These are phyloP conservation scores for Manis pentadactyla DNA, from an alignment of 2,797 vertebrate genomes.

Conservation along the genomic window DNA sequence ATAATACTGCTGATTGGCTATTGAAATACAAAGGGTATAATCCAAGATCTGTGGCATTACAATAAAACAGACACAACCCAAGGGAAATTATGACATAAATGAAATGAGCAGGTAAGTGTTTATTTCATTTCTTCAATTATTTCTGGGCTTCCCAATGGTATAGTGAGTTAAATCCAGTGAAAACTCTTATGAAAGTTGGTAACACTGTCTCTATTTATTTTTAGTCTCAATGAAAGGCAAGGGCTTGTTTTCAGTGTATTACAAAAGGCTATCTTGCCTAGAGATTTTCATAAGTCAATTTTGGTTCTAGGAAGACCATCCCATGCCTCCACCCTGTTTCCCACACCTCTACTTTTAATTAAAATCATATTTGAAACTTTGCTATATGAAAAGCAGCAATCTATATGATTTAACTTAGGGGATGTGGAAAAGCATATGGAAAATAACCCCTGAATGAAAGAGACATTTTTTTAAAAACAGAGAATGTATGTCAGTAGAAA, in stretches of 20 bases:
- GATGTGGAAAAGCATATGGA: background rate
- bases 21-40: slow-evolving; percentile 69
- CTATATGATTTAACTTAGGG: background rate
- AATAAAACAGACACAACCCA: slow-evolving; percentile 57
- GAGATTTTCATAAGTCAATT: background rate
- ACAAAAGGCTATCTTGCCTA: slow-evolving; percentile 2
- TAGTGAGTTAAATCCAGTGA: background rate
- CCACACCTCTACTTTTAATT: background rate
- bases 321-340: background rate
- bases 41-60: slow-evolving; percentile 29
- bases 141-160: background rate
- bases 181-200: slow-evolving; percentile 28
- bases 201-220: background rate
- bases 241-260: background rate
- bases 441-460: background rate
- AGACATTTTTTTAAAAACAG: background rate
- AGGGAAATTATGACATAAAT: slow-evolving; percentile 43
- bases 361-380: background rate
- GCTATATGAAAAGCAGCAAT: background rate
- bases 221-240: background rate
- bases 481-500: background rate
- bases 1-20: slow-evolving; percentile 51
- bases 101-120: slow-evolving; percentile 58
- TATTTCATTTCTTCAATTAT: slow-evolving; percentile 30
- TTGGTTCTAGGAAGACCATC: background rate